Evolutionary conservation across 2,113 vertebrate genomes (phyloP).

Genomic region (Etheostoma spectabile): DNA sequence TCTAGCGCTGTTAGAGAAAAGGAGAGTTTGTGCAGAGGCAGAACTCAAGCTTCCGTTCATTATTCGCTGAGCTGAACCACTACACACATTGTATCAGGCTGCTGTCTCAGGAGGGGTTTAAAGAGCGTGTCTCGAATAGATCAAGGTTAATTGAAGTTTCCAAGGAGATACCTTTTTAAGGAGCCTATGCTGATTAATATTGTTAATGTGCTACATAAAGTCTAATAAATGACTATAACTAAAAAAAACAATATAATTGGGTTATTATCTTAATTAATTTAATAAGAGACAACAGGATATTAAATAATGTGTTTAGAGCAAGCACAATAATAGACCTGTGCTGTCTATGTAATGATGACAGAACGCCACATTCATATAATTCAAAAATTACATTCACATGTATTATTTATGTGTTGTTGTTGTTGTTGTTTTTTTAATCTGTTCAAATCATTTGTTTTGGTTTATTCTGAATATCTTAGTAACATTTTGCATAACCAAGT

Average conservation of each 20-base stretch:
- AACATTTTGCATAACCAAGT: constrained; percentile 3
- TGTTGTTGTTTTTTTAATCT: not conserved
- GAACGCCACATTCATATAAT: not conserved
- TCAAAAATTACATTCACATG: constrained; percentile 6
- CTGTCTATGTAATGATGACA: not conserved
- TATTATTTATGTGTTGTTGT: not conserved
- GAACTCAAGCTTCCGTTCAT: not conserved
- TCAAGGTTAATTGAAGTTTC: constrained; percentile 46
- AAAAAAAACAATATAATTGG: not conserved
- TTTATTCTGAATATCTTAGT: constrained; percentile 13
- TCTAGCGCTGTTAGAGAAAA: constrained; percentile 31
- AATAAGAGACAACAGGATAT: not conserved
- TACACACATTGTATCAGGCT: constrained; percentile 32
- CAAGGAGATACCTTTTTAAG: constrained; percentile 33
- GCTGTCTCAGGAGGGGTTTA: constrained; percentile 18
- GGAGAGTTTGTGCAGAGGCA: not conserved
- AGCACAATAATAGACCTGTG: not conserved
- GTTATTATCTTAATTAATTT: not conserved
- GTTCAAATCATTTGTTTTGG: not conserved
- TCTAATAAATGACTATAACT: not conserved
- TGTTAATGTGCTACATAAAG: not conserved
- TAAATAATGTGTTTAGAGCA: not conserved
- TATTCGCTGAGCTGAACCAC: constrained; percentile 36
- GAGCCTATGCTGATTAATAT: not conserved
- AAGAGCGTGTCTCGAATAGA: constrained; percentile 36